Base-by-base conservation (phyloP, 2,888 invertebrate species). In the Odiellus spinosus region DNA sequence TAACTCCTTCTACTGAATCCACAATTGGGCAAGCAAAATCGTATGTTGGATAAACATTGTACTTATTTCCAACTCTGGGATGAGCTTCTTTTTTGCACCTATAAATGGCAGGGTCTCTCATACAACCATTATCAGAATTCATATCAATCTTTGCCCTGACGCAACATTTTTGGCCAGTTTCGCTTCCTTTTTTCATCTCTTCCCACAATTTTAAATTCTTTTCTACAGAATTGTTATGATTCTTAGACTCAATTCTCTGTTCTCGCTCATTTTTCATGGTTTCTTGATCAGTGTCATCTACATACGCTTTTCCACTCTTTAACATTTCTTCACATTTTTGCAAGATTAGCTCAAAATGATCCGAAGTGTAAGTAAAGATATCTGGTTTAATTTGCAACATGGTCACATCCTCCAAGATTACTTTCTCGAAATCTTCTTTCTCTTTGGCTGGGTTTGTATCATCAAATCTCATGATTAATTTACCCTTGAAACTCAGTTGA, bases 1-100 rank as follows among this genome's bases (percentile, higher is more conserved):
- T 99, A 15, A 99, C 93, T 46, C 85, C 82, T 71, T 99, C 98
- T 43, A 95, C 74, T 14, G 91, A 82, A 68, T 99, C 98, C 43
- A 99, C 96, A 61, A 99, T 93, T 0, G 98, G 98, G 63, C 98
- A 99, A 1, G 98, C 95, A 71, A 99, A 99, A 70, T 99, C 98
- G 63, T 99, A 99, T 0, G 98, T 99, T 18, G 98, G 98, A 67
- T 99, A 99, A 0, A 93, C 95, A 88, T 93, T 96, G 71, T 96
- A 99, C 69, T 88, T 82, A 19, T 74, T 77, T 47, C 91, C 93
- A 6, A 95, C 96, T 21, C 84, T 73, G 0, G 95, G 87, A 71
- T 99, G 98, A 1, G 78, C 73, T 64, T 96, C 95, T 44, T 81
- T 81, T 68, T 99, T 99, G 70, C 95, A 98, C 14, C 98, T 74